phyloP scores from a whole-genome alignment of 2,888 invertebrate species.

The Dasypolia templi region DNA sequence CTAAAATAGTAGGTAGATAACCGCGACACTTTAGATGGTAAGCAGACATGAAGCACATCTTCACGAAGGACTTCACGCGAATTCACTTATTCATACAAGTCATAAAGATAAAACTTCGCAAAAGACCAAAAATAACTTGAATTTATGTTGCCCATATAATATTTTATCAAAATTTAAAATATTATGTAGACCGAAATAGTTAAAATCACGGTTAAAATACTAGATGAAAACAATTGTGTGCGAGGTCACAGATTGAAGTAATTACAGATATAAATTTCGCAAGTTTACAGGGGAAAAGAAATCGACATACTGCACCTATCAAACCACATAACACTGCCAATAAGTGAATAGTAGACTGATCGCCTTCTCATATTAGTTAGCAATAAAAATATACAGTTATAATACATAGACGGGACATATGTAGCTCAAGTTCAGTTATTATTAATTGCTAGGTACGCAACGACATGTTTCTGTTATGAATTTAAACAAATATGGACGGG shows the following conservation, averaged over 20 bases:
- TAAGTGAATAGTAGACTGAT: conserved; percentile 74
- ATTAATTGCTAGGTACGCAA: conserved; percentile 50
- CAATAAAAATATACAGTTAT: conserved; percentile 61
- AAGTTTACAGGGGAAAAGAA: neutral
- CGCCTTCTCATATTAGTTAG: conserved; percentile 67
- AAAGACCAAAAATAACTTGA: neutral
- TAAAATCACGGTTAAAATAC: conserved; percentile 6
- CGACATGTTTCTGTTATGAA: conserved; percentile 43
- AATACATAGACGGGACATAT: conserved; percentile 44
- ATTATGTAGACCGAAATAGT: neutral
- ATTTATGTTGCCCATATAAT: neutral
- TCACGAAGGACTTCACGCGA: conserved; percentile 12
- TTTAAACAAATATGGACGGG: conserved; percentile 13
- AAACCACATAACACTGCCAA: conserved; percentile 73
- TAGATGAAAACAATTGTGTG: conserved; percentile 21
- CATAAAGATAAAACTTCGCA: neutral
- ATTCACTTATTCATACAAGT: neutral
- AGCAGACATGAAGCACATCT: neutral
- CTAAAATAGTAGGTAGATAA: conserved; percentile 8
- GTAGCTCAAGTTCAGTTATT: conserved; percentile 57
- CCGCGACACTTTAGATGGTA: neutral
- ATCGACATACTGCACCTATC: neutral
- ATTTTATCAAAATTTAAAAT: neutral
- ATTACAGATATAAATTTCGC: neutral
- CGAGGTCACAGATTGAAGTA: neutral